Evolutionary conservation across 35 echinoderm and acorn worm genomes (phyloP).

Genomic region (Holothuria glaberrima): DNA sequence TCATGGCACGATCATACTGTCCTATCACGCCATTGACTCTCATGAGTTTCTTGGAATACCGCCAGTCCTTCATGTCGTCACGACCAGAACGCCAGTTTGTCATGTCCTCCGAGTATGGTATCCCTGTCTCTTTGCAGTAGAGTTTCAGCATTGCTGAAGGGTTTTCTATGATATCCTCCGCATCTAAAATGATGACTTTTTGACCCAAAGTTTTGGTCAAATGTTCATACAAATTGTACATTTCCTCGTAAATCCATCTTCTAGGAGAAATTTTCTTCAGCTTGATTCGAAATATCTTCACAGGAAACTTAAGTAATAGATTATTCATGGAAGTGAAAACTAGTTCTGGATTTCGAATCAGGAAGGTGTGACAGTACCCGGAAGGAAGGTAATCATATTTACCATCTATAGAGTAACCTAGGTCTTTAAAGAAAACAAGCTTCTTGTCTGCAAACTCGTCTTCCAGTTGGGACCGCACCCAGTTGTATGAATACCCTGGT

Average conservation of each 20-base stretch:
- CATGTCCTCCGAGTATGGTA: slow-evolving; percentile 63
- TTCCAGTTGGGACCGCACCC: slow-evolving; percentile 67
- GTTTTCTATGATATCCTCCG: slow-evolving; percentile 78
- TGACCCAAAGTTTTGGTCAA: slow-evolving; percentile 73
- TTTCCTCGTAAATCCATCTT: slow-evolving; percentile 73
- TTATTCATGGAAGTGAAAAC: slow-evolving; percentile 74
- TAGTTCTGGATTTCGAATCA: slow-evolving; percentile 78
- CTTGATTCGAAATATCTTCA: slow-evolving; percentile 52
- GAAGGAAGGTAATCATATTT: slow-evolving; percentile 70
- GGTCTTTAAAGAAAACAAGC: slow-evolving; percentile 80
- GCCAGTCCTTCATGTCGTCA: slow-evolving; percentile 45
- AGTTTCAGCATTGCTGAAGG: slow-evolving; percentile 59
- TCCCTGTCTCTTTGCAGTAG: slow-evolving; percentile 77
- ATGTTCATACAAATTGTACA: slow-evolving; percentile 70
- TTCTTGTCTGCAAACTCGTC: slow-evolving; percentile 37
- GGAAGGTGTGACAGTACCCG: slow-evolving; percentile 77
- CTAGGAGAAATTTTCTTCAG: slow-evolving; percentile 59
- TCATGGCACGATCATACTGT: slow-evolving; percentile 45
- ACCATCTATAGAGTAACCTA: slow-evolving; percentile 63
- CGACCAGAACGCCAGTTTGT: slow-evolving; percentile 30
- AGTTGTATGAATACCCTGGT: slow-evolving; percentile 67
- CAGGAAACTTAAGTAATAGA: slow-evolving; percentile 67
- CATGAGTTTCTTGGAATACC: slow-evolving; percentile 52
- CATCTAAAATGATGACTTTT: slow-evolving; percentile 83
- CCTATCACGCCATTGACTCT: slow-evolving; percentile 8